These are phyloP conservation scores for Megaceryle torquata DNA, from an alignment of 2,113 vertebrate genomes.

Conservation along the genomic window DNA sequence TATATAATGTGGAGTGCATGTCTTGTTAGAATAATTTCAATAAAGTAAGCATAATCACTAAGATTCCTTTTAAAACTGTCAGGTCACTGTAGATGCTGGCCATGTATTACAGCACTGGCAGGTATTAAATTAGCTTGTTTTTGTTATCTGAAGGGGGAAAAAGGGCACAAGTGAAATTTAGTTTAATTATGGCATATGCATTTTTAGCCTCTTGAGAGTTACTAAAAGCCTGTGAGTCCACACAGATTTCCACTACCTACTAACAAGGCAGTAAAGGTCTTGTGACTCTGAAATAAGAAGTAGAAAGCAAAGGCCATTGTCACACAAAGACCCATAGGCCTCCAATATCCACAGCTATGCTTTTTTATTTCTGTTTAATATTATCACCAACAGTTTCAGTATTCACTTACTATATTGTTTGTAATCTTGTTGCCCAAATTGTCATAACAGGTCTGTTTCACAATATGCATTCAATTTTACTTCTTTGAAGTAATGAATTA, in stretches of 20 bases:
- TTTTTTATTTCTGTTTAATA: not conserved
- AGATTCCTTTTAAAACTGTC: not conserved
- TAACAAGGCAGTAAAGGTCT: not conserved
- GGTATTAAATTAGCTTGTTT: not conserved
- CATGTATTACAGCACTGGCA: not conserved
- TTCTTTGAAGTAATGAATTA: not conserved
- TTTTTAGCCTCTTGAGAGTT: not conserved
- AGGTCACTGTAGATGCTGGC: not conserved
- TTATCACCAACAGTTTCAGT: not conserved
- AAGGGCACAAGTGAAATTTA: not conserved
- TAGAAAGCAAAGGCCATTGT: not conserved
- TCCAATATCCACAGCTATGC: not conserved
- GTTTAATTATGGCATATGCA: not conserved
- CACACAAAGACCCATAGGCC: not conserved
- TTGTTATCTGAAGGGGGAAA: too few relatives aligned
- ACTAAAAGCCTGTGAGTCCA: not conserved
- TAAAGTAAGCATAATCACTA: not conserved
- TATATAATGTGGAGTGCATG: not conserved
- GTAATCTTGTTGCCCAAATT: not conserved
- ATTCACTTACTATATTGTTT: not conserved
- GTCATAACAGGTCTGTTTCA: not conserved
- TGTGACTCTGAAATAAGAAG: not conserved
- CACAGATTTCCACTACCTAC: not conserved
- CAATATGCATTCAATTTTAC: not conserved
- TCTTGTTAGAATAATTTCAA: not conserved